Base-by-base conservation (phyloP, 2,113 vertebrate genomes). In the Hippocampus zosterae region DNA sequence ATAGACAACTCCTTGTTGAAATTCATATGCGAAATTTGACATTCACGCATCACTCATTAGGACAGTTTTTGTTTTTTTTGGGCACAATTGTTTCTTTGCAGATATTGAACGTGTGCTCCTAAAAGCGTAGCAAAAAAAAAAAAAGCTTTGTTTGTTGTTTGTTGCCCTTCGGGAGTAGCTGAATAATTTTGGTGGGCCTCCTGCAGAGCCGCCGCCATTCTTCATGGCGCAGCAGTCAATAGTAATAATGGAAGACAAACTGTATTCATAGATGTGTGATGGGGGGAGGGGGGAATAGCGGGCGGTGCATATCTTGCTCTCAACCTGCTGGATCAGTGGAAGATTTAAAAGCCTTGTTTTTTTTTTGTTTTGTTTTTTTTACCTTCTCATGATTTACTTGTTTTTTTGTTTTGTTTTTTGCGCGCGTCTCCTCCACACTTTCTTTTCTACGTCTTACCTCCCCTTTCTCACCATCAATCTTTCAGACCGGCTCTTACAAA, bases 171-270 rank as follows among this genome's bases (percentile, higher is more conserved):
- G 48, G 66, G 71, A 63, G 56, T 77, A 60, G 77, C 42, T 50
- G 37, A 68, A 78, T 80, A 69, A 64, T 78, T 79, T 67, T 67
- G 77, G 73, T 18, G 57, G 74, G 74, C 77, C 80, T 81, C 78
- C 90, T 85, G 83, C 81, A 74, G 71, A 68, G 73, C 65, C 74
- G 79, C 75, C 71, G 74, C 78, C 57, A 76, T 77, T 87, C 80
- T 92, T 88, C 86, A 87, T 77, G 81, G 85, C 62, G 41, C 71
- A 81, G 70, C 80, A 87, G 83, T 91, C 91, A 90, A 88, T 90
- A 89, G 73, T 74, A 85, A 88, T 90, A 88, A 89, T 90, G 90
- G 89, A 88, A 90, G 86, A 88, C 84, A 91, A 12, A 44, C 42
- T 44, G 42, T 92, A 89, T 91, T 90, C 87, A 91, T 87, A 85